Evolutionary conservation across 2,113 vertebrate species (phyloP), one percentile per base, ranked within the genome.

Genomic region (Isichthys henryi): DNA sequence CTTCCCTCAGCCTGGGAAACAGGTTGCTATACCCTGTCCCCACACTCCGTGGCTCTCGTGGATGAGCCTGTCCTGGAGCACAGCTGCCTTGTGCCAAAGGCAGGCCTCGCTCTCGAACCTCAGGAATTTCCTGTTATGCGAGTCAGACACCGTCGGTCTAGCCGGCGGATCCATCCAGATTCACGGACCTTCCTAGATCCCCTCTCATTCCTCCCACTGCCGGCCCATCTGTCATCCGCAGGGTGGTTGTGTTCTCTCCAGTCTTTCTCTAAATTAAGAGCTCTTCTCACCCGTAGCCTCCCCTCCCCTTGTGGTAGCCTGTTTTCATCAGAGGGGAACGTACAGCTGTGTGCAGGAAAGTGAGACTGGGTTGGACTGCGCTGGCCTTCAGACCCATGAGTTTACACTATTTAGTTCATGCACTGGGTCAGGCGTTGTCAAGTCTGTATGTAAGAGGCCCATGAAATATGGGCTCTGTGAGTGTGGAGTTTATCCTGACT

Each of bases 311-410:
- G 50, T 93, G 92, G 92, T 92, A 93, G 90, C 92, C 94, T 94
- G 94, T 95, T 93, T 88, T 58, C 43, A 89, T 21, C 4, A 49
- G 89, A 46, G 49, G 49, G 91, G 89, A 31, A 86, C 46, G 70
- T 91, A 94, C 94, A 95, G 94, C 93, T 94, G 94, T 94, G 3
- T 52, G 56, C 92, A 92, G 56, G 90, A 49, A 82, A 31, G 92
- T 91, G 93, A 92, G 92, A 91, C 91, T 52, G 23, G 8, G 10
- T n/a, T 39, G 27, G 93, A 89, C 39, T 39, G 39, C 39, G 39
- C 90, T 52, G 13, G 27, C 11, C 74, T 58, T 35, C 50, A 89
- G 50, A 89, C 88, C 31, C 43, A 50, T 84, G 77, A 52, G 56
- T 31, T 52, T 43, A 77, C 49, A 53, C 50, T 21, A 46, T 17